A percentile compares a stretch with the other conserved stretches of the same genome.
Evolutionary conservation across 2,797 vertebrate genomes (phyloP).

Genomic region (Ambastaia sidthimunki): DNA sequence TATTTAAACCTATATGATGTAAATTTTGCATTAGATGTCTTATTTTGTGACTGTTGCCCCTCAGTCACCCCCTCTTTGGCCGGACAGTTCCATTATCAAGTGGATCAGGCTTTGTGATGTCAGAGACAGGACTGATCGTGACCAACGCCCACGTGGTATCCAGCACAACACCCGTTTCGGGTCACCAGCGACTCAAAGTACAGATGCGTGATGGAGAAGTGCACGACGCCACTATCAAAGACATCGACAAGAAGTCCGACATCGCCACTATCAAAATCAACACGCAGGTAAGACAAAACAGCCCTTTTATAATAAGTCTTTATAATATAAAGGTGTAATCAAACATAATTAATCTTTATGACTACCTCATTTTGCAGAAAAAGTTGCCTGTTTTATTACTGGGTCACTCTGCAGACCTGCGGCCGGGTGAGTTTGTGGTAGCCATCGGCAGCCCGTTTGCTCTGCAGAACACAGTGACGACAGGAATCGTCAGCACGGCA

Average conservation of each 20-base stretch:
- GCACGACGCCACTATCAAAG: slow-evolving; percentile 88
- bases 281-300: slow-evolving; percentile 75
- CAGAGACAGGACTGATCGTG: slow-evolving; percentile 89
- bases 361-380: slow-evolving; percentile 71
- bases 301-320: neutral
- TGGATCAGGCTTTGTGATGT: slow-evolving; percentile 93
- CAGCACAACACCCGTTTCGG: slow-evolving; percentile 79
- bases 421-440: slow-evolving; percentile 94
- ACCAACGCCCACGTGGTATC: slow-evolving; percentile 94
- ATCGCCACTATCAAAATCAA: slow-evolving; percentile 94
- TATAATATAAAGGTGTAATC: neutral
- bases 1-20: neutral
- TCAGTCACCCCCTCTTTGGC: slow-evolving; percentile 90
- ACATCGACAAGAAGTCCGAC: slow-evolving; percentile 94
- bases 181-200: slow-evolving; percentile 89
- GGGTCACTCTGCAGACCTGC: slow-evolving; percentile 89
- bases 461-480: slow-evolving; percentile 97
- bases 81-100: slow-evolving; percentile 89
- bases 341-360: neutral
- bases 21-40: neutral
- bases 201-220: slow-evolving; percentile 87
- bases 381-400: slow-evolving; percentile 83
- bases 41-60: neutral
- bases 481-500: slow-evolving; percentile 95
- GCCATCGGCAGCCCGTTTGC: slow-evolving; percentile 96